Evolutionary conservation across 2,797 vertebrate species (phyloP).

Genomic region (Rhinatrema bivittatum): DNA sequence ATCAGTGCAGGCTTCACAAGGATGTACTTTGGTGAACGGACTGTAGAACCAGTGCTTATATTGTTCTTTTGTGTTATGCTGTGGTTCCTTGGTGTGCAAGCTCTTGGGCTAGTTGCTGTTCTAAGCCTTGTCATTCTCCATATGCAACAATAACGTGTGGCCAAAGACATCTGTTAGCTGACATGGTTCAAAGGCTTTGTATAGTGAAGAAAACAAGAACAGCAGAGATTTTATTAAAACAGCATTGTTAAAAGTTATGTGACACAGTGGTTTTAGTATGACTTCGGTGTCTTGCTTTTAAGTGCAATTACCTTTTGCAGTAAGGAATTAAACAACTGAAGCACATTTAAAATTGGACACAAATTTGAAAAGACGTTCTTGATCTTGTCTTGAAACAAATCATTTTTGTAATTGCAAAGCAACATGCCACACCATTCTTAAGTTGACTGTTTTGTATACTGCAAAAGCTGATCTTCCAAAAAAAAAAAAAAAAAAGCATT

Average conservation of each 20-base stretch:
- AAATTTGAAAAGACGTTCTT: too few relatives aligned
- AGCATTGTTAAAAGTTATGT: constrained; percentile 29
- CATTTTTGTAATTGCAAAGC: too few relatives aligned
- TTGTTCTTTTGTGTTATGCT: constrained; percentile 89
- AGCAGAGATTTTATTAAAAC: constrained; percentile 10
- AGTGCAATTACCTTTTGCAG: constrained; percentile 2
- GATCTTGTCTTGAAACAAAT: too few relatives aligned
- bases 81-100: constrained; percentile 92
- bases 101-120: constrained; percentile 85
- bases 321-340: constrained; percentile 14
- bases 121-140: constrained; percentile 95
- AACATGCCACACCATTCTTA: too few relatives aligned
- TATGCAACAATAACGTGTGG: constrained; percentile 72
- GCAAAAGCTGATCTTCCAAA: too few relatives aligned
- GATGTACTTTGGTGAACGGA: constrained; percentile 91
- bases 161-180: too few relatives aligned
- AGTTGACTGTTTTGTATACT: too few relatives aligned
- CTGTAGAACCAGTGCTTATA: constrained; percentile 86
- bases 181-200: constrained; percentile 24
- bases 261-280: constrained; percentile 17
- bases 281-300: constrained; percentile 11
- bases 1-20: constrained; percentile 80
- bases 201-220: constrained; percentile 21
- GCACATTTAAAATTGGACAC: too few relatives aligned
- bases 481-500: too few relatives aligned